Base-by-base conservation (phyloP, 2,113 vertebrate genomes). In the Rhea pennata region DNA sequence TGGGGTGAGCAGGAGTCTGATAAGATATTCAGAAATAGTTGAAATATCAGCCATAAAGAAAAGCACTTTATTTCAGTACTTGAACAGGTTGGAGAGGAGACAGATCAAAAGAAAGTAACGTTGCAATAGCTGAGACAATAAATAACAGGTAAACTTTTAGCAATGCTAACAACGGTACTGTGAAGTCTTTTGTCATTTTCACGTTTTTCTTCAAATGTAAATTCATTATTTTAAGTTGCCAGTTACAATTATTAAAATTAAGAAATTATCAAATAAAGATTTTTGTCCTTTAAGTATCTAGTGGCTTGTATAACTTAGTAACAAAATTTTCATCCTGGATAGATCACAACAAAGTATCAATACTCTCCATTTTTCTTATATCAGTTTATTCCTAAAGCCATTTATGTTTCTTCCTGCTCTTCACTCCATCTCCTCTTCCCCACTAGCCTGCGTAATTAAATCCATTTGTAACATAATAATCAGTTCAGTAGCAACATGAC, bases 401-500 rank as follows among this genome's bases (percentile, higher is more conserved):
- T 71, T 87, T 27, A 54, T 59, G 24, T 51, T 88, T 81, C 31
- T 12, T 87, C 7, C 29, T 23, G 21, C 24, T 61, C 48, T 69
- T 76, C 64, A 70, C 61, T 70, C 46, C 11, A 84, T 40, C 56
- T 84, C 64, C 59, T 42, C 29, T 87, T 42, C 72, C 23, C 27
- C 46, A 65, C 81, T 81, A 95, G 10, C 71, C 77, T 83, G 79
- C 76, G 80, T 59, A 93, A 91, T 87, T 95, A 88, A 62, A 76
- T 70, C 65, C 80, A 53, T 85, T 91, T 91, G 61, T 50, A 54
- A 91, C 61, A 90, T 54, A 93, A 94, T 84, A 85, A 95, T 64
- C n/a, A 72, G 62, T 81, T 95, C 91, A 70, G 88, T 76, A 31
- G 24, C 92, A 88, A 82, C 69, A 73, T 39, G 92, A 75, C 61